Conservation (phyloP, 2,113 vertebrate species). For the Pionites leucogaster region DNA sequence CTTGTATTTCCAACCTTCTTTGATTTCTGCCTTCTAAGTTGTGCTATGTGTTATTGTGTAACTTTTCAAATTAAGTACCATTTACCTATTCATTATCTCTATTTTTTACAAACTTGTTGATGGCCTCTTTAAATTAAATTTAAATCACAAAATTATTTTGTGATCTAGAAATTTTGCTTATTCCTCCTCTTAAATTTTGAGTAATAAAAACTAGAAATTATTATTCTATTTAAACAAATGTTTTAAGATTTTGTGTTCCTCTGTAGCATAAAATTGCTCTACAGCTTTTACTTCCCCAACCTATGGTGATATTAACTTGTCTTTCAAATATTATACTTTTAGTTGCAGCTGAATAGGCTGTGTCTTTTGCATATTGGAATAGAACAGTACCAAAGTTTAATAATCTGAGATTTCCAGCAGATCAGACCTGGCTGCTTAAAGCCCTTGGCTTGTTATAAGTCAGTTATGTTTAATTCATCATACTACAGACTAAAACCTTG, state of each 20-base stretch:
- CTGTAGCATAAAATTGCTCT: conserved; percentile 5
- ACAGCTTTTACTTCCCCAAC: not conserved
- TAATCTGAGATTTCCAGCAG: conserved; percentile 58
- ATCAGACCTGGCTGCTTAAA: conserved; percentile 58
- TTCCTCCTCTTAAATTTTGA: not conserved
- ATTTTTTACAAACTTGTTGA: not conserved
- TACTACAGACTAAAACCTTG: conserved; percentile 67
- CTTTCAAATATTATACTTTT: conserved; percentile 4
- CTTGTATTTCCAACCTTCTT: not conserved
- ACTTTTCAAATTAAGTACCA: not conserved
- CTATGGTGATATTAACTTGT: conserved; percentile 4
- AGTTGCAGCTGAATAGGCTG: conserved; percentile 6
- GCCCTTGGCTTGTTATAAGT: conserved; percentile 57
- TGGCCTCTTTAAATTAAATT: not conserved
- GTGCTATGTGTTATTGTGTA: not conserved
- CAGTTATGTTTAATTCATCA: conserved; percentile 76
- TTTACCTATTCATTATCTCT: not conserved
- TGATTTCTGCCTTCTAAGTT: not conserved
- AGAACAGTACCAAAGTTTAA: not conserved
- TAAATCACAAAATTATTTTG: not conserved
- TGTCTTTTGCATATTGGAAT: conserved; percentile 19
- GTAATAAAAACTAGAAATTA: not conserved
- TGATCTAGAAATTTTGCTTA: not conserved
- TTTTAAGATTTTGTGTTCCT: not conserved
- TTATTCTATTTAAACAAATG: not conserved